Evolutionary conservation across 2,888 invertebrate species (phyloP), one percentile per base, ranked within the genome.

Genomic region (Volucella zonaria): DNA sequence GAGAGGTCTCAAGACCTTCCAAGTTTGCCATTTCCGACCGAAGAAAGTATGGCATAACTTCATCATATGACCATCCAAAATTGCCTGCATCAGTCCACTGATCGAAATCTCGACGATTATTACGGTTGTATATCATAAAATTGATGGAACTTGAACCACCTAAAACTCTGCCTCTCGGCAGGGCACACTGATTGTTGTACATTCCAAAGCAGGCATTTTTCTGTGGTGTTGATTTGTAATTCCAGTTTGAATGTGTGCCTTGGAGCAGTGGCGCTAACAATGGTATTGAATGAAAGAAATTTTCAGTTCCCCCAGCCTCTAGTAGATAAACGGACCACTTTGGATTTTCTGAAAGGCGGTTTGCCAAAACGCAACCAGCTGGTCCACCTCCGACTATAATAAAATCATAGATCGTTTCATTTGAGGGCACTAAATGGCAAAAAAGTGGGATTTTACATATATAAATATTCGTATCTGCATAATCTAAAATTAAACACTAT

Each of bases 381-480:
- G 97, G 97, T 40, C 97, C 97, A 1, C 95, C 95, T 4, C 97
- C 97, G 11, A 97, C 94, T 56, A 97, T 93, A 85, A 97, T 96
- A 89, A 97, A 97, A 90, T 97, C 96, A 88, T 96, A 97, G 42
- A 94, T 93, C 0, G 94, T 93, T 81, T 89, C 92, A 87, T 89
- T 92, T 87, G 61, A 94, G 93, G 89, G 97, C 94, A 90, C 97
- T 94, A 4, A 23, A 51, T 15, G 54, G 23, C 45, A n/a, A 58
- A 58, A 38, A 3, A n/a, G 23, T 3, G 4, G 10, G 40, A 45
- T 45, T 4, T 12, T 47, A 14, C 11, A 2, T 12, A 23, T 23
- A 4, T 23, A 3, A 2, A 23, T 23, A 23, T 23, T 23, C 23
- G 23, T 23, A 23, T 2, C 23, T 4, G 23, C 23, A 23, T 23